phyloP scores from a whole-genome alignment of 2,113 vertebrate species.

The Macquaria australasica region DNA sequence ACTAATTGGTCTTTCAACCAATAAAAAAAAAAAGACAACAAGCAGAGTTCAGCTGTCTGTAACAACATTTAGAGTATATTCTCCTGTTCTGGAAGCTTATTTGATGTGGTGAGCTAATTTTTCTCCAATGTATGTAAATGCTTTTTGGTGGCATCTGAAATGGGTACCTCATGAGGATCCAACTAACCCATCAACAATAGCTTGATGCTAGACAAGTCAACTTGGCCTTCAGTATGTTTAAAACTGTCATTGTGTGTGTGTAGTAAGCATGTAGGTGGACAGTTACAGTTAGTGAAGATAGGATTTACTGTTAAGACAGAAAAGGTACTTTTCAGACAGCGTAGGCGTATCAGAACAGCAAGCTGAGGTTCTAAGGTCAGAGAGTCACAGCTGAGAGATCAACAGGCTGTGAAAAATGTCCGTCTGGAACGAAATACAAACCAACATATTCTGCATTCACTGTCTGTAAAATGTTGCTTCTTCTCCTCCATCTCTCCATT shows the following conservation, averaged over 20 bases:
- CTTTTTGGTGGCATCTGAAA: constrained; percentile 1
- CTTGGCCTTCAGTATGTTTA: constrained; percentile 14
- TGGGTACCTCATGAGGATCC: not conserved
- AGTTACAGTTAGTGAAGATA: constrained; percentile 53
- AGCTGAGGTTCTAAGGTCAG: constrained; percentile 74
- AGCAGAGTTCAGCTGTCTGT: constrained; percentile 10
- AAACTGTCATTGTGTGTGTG: not conserved
- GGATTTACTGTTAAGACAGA: constrained; percentile 57
- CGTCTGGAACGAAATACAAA: constrained; percentile 67
- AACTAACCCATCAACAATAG: constrained; percentile 20
- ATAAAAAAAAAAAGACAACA: not conserved
- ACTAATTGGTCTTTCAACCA: constrained; percentile 12
- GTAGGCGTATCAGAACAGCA: constrained; percentile 68
- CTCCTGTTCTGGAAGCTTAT: not conserved
- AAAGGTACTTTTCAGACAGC: constrained; percentile 59
- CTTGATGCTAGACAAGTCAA: constrained; percentile 31
- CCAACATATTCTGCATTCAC: constrained; percentile 13
- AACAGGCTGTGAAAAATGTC: constrained; percentile 71
- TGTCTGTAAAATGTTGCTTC: constrained; percentile 5
- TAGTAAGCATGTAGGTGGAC: constrained; percentile 37
- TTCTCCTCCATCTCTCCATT: not conserved
- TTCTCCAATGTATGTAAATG: not conserved
- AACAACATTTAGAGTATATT: not conserved
- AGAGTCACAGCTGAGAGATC: constrained; percentile 80
- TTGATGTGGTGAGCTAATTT: constrained; percentile 1